Base-by-base conservation (phyloP, 2,113 vertebrate genomes). In the Colius striatus region DNA sequence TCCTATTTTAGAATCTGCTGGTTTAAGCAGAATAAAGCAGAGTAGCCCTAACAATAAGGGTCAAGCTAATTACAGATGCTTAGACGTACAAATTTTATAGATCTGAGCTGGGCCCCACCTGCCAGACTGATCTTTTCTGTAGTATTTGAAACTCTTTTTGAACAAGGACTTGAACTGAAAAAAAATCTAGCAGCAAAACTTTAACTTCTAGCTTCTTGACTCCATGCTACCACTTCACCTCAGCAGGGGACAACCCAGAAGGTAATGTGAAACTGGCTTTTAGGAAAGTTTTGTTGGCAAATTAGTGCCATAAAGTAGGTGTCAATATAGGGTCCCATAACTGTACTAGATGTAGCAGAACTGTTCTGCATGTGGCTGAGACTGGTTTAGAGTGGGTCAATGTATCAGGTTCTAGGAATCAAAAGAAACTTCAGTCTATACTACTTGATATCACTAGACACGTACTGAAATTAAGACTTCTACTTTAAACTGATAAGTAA, bases 61-160 rank as follows among this genome's bases (percentile, higher is more conserved):
- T 87, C 84, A 89, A 71, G 51, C 36, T 84, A 91, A 91, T 94
- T 78, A 77, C 43, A 77, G 18, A 66, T 81, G 60, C 73, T 81
- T 48, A 81, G 81, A 93, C 89, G 87, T 92, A 29, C 65, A 70
- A 73, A 74, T 96, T 94, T 89, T 89, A 77, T 45, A 57, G 54
- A 32, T 89, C 72, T 91, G 65, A 87, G 67, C 65, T 81, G 45
- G 12, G 30, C 76, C 67, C 36, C 91, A 60, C 55, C 63, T 91
- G 60, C 34, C 73, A 80, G 45, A 26, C 54, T 16, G 10, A 76
- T 73, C 67, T 62, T 75, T 27, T 79, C 1, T 2, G 38, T 75
- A 4, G 12, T 60, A 11, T 47, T 89, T 86, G 41, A 89, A 92
- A 65, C 20, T 62, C 5, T 73, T 9, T 55, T 89, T 36, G 32